A percentile compares a stretch with the other conserved stretches of the same genome.
Conservation (phyloP, 2,888 invertebrate species). For the Leucania comma region DNA sequence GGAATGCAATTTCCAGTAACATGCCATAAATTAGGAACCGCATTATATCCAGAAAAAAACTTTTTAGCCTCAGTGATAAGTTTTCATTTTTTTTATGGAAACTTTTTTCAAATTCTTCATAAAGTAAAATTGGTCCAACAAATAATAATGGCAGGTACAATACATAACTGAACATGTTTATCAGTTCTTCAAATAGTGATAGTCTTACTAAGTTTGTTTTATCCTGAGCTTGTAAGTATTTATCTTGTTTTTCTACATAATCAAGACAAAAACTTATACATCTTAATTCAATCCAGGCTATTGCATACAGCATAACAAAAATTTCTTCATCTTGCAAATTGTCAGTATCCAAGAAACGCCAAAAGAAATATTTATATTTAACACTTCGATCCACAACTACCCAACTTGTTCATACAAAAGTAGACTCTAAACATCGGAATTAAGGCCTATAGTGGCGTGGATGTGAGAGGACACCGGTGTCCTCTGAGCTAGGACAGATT, state of each 20-base stretch:
- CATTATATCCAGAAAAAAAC: conserved; percentile 85
- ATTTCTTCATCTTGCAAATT: conserved; percentile 87
- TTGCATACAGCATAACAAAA: conserved; percentile 88
- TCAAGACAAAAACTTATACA: conserved; percentile 95
- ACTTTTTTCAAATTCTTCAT: conserved; percentile 92
- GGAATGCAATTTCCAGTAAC: conserved; percentile 93
- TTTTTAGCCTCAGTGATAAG: conserved; percentile 77
- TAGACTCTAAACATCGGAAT: too few relatives aligned
- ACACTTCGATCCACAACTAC: too few relatives aligned
- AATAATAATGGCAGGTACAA: conserved; percentile 96
- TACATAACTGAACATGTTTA: conserved; percentile 93
- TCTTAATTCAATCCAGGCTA: conserved; percentile 94
- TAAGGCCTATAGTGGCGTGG: too few relatives aligned
- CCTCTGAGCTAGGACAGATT: too few relatives aligned
- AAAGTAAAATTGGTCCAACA: conserved; percentile 96
- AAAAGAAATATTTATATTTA: conserved; percentile 86
- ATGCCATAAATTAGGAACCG: conserved; percentile 93
- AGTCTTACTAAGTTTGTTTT: conserved; percentile 16
- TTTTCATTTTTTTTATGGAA: conserved; percentile 72
- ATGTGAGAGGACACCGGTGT: too few relatives aligned
- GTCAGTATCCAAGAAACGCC: conserved; percentile 83
- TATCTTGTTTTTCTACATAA: conserved; percentile 79
- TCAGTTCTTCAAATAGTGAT: conserved; percentile 68
- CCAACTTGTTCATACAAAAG: too few relatives aligned
- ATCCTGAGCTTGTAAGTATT: conserved; percentile 53